A percentile compares a stretch with the other conserved stretches of the same genome.
These are phyloP conservation scores for Acipenser transmontanus DNA, from an alignment of 2,797 vertebrate genomes.

Conservation along the genomic window DNA sequence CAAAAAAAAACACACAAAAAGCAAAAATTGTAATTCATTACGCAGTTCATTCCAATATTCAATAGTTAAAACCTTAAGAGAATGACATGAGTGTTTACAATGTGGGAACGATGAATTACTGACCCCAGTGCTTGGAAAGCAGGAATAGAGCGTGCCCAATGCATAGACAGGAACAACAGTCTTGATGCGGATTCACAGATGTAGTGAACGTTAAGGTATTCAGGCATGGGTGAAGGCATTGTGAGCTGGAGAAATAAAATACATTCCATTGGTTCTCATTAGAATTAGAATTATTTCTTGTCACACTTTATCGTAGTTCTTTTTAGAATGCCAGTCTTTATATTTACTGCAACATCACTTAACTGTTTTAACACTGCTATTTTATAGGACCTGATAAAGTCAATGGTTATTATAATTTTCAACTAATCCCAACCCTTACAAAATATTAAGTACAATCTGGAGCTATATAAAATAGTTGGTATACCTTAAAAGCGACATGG, in stretches of 20 bases:
- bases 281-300: too few species aligned
- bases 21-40: neutral
- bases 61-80: neutral
- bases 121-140: constrained; percentile 94
- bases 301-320: too few species aligned
- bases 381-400: too few species aligned
- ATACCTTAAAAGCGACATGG: constrained; percentile 91
- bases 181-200: constrained; percentile 98
- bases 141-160: constrained; percentile 97
- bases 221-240: constrained; percentile 96
- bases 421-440: too few species aligned
- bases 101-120: constrained; percentile 37
- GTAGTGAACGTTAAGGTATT: constrained; percentile 97
- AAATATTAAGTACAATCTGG: too few species aligned
- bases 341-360: too few species aligned
- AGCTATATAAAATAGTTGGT: neutral
- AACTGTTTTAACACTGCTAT: too few species aligned
- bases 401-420: too few species aligned
- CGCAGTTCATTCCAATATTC: neutral
- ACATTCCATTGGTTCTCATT: too few species aligned
- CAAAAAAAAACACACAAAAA: constrained; percentile 24
- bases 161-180: constrained; percentile 94
- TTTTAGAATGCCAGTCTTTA: too few species aligned
- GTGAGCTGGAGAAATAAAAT: constrained; percentile 68
- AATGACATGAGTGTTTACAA: neutral